Percentiles rank a stretch among this genome's conserved stretches.
Evolutionary conservation across 2,797 vertebrate species (phyloP).

Genomic region (Clarias pachynema): DNA sequence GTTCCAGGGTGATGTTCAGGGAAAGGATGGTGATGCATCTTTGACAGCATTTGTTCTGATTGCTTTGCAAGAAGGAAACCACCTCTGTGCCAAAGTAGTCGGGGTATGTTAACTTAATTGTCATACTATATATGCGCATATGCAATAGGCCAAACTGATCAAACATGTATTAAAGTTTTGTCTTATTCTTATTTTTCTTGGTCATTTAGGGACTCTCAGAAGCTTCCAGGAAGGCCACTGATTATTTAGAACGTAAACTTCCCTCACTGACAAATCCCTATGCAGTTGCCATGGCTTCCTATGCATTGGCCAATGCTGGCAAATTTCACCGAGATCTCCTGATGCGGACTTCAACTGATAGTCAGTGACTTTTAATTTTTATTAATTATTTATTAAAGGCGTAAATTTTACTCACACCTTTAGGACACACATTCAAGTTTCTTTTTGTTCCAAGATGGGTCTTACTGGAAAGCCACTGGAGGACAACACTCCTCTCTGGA

Average conservation of each 20-base stretch:
- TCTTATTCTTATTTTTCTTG: not conserved
- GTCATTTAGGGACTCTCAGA: slow-evolving; percentile 69
- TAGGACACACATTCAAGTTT: not conserved
- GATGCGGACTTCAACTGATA: slow-evolving; percentile 23
- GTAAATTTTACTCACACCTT: not conserved
- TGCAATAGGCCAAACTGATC: too few species aligned
- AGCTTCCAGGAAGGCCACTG: slow-evolving; percentile 62
- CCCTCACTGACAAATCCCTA: slow-evolving; percentile 76
- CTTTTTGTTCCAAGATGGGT: not conserved
- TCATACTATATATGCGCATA: too few species aligned
- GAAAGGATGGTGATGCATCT: slow-evolving; percentile 70
- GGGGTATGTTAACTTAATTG: slow-evolving; percentile 79
- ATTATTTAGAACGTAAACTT: slow-evolving; percentile 72
- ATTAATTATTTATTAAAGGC: too few species aligned
- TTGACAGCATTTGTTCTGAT: too few species aligned
- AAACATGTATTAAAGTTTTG: too few species aligned
- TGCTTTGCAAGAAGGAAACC: slow-evolving; percentile 57
- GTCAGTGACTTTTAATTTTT: slow-evolving; percentile 10
- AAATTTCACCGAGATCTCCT: slow-evolving; percentile 61
- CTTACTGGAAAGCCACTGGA: too few species aligned
- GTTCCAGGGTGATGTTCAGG: slow-evolving; percentile 50
- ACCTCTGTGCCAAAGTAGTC: slow-evolving; percentile 67
- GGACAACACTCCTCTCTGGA: too few species aligned
- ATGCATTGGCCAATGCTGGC: slow-evolving; percentile 76
- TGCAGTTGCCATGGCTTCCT: slow-evolving; percentile 81